These are phyloP conservation scores for Notamacropus eugenii DNA, from an alignment of 2,797 vertebrate species.

Conservation along the genomic window DNA sequence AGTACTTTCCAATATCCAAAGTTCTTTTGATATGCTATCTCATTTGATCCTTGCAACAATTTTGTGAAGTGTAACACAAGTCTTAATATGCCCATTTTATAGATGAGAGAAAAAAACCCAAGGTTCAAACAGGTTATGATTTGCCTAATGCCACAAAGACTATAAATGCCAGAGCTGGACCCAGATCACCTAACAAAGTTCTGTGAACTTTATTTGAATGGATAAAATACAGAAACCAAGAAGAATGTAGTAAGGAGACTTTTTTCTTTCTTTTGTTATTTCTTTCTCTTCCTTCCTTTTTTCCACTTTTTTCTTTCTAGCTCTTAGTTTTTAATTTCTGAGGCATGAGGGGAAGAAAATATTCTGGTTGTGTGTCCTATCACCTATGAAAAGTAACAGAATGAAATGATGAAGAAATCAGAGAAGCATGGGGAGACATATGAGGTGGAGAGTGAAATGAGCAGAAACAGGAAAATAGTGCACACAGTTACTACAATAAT, in stretches of 20 bases:
- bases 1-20: neutral
- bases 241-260: neutral
- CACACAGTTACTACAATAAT: neutral
- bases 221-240: neutral
- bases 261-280: no score
- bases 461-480: neutral
- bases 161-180: neutral
- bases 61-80: neutral
- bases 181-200: neutral
- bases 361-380: neutral
- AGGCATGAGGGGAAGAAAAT: neutral
- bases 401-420: neutral
- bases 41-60: neutral
- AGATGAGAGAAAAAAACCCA: neutral
- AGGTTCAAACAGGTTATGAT: neutral
- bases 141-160: neutral
- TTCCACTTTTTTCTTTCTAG: no score
- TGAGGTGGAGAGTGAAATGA: neutral
- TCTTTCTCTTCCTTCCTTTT: no score
- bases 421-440: neutral
- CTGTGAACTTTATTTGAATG: neutral
- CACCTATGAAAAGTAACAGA: neutral
- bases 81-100: neutral
- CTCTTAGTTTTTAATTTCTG: neutral
- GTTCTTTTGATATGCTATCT: neutral